Percentiles rank a stretch among this genome's conserved stretches.
These are phyloP conservation scores for Synaphobranchus kaupii DNA, from an alignment of 2,797 vertebrate genomes.

Conservation along the genomic window DNA sequence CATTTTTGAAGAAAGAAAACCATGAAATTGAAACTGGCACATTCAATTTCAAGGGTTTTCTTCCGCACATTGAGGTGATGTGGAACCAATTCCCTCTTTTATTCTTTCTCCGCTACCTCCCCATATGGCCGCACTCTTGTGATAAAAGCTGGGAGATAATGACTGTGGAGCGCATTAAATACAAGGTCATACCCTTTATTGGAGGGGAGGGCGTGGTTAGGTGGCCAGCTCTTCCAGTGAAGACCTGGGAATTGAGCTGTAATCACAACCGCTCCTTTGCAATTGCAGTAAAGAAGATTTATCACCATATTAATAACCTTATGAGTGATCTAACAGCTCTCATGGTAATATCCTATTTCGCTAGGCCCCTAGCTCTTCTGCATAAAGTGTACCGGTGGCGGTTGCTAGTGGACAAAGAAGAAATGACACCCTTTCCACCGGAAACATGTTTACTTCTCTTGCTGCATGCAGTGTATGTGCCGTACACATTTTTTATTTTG, in stretches of 20 bases:
- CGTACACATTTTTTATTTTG: background rate
- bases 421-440: background rate
- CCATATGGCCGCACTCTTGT: background rate
- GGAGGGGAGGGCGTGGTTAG: background rate
- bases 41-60: background rate
- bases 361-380: background rate
- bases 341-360: background rate
- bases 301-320: background rate
- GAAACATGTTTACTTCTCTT: background rate
- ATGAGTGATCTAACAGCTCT: slow-evolving; percentile 5
- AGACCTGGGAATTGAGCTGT: background rate
- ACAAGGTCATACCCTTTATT: background rate
- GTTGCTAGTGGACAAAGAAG: background rate
- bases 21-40: background rate
- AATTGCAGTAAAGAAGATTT: background rate
- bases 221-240: background rate
- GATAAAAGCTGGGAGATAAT: background rate
- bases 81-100: background rate
- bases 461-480: background rate
- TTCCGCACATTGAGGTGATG: background rate
- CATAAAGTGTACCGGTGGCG: background rate
- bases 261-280: background rate
- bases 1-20: background rate
- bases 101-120: background rate
- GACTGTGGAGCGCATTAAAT: background rate